Evolutionary conservation across 2,113 vertebrate genomes (phyloP).

Genomic region (Mixornis gularis): DNA sequence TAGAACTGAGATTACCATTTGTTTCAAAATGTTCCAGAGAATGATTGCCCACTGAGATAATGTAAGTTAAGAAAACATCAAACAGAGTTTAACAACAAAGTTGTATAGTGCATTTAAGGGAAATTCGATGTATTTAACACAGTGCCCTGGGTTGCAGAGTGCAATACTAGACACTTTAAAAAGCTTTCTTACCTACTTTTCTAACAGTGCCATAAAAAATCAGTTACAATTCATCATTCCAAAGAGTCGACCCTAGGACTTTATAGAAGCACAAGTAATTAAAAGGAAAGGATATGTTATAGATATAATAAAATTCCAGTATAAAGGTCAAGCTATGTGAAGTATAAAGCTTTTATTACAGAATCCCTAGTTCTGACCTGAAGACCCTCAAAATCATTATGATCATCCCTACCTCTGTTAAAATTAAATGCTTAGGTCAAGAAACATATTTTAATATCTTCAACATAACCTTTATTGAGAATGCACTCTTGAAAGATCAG

Average conservation of each 20-base stretch:
- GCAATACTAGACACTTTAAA: not conserved
- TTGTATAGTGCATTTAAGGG: not conserved
- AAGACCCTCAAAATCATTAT: not conserved
- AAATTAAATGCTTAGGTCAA: not conserved
- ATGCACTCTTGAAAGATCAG: not conserved
- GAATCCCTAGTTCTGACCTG: slow-evolving; percentile 3
- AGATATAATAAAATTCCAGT: slow-evolving; percentile 29
- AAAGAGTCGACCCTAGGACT: not conserved
- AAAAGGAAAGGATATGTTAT: not conserved
- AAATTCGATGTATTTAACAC: not conserved
- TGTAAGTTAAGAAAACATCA: slow-evolving; percentile 37
- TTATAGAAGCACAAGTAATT: slow-evolving; percentile 31
- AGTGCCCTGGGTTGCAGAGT: not conserved
- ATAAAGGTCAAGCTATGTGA: slow-evolving; percentile 5
- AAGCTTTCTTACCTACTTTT: not conserved
- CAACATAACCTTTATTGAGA: not conserved
- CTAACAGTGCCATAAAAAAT: slow-evolving; percentile 2
- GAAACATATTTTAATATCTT: not conserved
- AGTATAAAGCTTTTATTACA: slow-evolving; percentile 35
- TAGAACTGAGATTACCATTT: slow-evolving; percentile 55
- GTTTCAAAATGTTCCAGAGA: slow-evolving; percentile 66
- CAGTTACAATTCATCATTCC: not conserved
- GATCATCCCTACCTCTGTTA: not conserved
- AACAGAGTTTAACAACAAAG: slow-evolving; percentile 31
- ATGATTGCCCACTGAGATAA: slow-evolving; percentile 66